Conservation (phyloP, 1,140 invertebrate genomes). For the Acromyrmex heyeri region DNA sequence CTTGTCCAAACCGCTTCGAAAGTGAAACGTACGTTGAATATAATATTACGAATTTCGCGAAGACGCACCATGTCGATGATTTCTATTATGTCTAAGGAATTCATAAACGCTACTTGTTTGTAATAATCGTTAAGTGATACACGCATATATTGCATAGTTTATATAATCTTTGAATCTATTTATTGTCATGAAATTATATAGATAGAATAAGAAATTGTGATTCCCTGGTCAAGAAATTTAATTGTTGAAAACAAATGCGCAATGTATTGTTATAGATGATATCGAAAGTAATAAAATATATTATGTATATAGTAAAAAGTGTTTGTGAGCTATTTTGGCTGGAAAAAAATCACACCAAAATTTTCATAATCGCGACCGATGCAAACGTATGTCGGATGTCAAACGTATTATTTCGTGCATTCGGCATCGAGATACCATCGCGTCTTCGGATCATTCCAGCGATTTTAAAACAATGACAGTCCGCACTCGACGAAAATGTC, state of each 20-base stretch:
- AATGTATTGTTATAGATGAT: conserved; percentile 14
- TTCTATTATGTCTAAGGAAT: conserved; percentile 11
- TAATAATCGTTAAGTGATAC: not conserved
- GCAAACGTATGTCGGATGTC: not conserved
- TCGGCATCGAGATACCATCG: not conserved
- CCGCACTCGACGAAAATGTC: conserved; percentile 44
- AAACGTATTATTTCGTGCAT: conserved; percentile 5
- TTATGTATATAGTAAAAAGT: not conserved
- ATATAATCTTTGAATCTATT: conserved; percentile 2
- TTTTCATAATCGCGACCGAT: not conserved
- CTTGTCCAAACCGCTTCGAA: not conserved
- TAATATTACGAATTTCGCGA: conserved; percentile 11
- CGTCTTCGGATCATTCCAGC: conserved; percentile 46
- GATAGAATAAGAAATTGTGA: conserved; percentile 3
- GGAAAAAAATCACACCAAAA: not conserved
- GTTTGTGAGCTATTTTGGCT: conserved; percentile 1
- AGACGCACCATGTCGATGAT: conserved; percentile 21
- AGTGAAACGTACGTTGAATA: conserved; percentile 31
- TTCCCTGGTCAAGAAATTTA: not conserved
- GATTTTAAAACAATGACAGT: conserved; percentile 68
- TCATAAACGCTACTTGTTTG: conserved; percentile 1
- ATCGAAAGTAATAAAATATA: conserved; percentile 27
- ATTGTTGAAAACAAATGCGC: conserved; percentile 21
- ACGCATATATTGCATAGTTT: not conserved
- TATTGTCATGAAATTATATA: conserved; percentile 27